Evolutionary conservation across 2,797 vertebrate genomes (phyloP), one percentile per base, ranked within the genome.

Genomic region (Tragopan temminckii): DNA sequence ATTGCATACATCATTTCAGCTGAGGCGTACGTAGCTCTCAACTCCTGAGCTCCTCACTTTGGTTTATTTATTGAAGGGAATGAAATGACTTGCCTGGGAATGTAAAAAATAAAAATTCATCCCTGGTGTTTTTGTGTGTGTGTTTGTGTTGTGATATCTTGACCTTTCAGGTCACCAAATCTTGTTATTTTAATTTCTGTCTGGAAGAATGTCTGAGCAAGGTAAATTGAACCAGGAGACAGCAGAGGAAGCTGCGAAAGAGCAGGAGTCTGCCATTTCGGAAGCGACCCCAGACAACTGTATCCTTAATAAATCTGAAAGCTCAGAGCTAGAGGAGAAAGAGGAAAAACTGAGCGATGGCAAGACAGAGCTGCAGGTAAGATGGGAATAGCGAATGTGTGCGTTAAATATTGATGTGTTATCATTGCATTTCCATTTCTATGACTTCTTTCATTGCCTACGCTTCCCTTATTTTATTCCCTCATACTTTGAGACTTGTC

Each of bases 161-260:
- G 61, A 96, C 91, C 71, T 95, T 96, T 38, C 81, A 98, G 98
- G 96, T 93, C 95, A 95, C 93, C 95, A 92, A 93, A 96, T 90
- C 85, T 96, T 94, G 63, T 94, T 96, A 42, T 95, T 97, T 97
- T 97, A 95, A 98, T 96, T 97, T 97, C 91, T 95, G 66, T 96
- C 97, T 96, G 96, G 94, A 97, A 99, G 98, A 97, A 99, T 99
- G 98, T 98, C 98, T 94, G 99, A 99, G 82, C 97, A 97, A 97
- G 98, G 94, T 74, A 97, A 97, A 96, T 96, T 97, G 92, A 98
- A 80, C 89, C 93, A 96, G 71, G 97, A 98, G 76, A 97, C 97
- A 55, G 91, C 82, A 63, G 98, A 97, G 80, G 98, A 98, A 94
- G 76, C 97, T 69, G 97, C 67, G 29, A 89, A 95, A 5, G 98